Percentiles rank a stretch among this genome's conserved stretches.
Evolutionary conservation across 2,797 vertebrate genomes (phyloP).

Genomic region (Enteromius radiatus): DNA sequence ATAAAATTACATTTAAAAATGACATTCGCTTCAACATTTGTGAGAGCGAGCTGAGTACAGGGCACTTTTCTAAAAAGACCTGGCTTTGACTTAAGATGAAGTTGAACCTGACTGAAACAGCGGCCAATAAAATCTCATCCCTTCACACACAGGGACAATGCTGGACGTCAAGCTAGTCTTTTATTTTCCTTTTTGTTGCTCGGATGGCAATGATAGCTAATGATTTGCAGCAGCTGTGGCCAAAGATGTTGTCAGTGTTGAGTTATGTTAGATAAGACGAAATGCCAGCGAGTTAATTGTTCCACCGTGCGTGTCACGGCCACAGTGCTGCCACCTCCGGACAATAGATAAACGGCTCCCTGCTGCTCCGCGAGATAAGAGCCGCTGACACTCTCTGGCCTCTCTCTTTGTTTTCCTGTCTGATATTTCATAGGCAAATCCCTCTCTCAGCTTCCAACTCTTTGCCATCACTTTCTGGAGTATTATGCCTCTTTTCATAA

Average conservation of each 20-base stretch:
- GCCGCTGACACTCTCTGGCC: slow-evolving; percentile 47
- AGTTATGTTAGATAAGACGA: slow-evolving; percentile 60
- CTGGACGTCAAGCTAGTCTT: slow-evolving; percentile 30
- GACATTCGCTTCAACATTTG: neutral
- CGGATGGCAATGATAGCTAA: slow-evolving; percentile 31
- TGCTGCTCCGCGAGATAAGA: slow-evolving; percentile 68
- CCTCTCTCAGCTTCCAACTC: slow-evolving; percentile 53
- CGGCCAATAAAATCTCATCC: slow-evolving; percentile 3
- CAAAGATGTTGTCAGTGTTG: slow-evolving; percentile 49
- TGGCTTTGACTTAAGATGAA: neutral
- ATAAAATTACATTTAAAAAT: neutral
- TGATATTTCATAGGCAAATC: slow-evolving; percentile 70
- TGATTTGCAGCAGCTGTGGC: slow-evolving; percentile 44
- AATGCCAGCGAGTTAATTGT: slow-evolving; percentile 63
- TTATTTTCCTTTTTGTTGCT: slow-evolving; percentile 30
- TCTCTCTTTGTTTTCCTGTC: slow-evolving; percentile 51
- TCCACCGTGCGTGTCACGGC: slow-evolving; percentile 48
- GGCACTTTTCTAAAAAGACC: neutral
- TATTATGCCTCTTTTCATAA: slow-evolving; percentile 62
- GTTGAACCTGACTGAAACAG: slow-evolving; percentile 13
- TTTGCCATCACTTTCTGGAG: slow-evolving; percentile 38
- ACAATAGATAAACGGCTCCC: slow-evolving; percentile 41
- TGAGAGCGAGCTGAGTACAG: neutral
- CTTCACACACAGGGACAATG: slow-evolving; percentile 1
- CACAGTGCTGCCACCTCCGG: slow-evolving; percentile 53